Conservation (phyloP, 2,888 invertebrate species). For the Acleris cristana region DNA sequence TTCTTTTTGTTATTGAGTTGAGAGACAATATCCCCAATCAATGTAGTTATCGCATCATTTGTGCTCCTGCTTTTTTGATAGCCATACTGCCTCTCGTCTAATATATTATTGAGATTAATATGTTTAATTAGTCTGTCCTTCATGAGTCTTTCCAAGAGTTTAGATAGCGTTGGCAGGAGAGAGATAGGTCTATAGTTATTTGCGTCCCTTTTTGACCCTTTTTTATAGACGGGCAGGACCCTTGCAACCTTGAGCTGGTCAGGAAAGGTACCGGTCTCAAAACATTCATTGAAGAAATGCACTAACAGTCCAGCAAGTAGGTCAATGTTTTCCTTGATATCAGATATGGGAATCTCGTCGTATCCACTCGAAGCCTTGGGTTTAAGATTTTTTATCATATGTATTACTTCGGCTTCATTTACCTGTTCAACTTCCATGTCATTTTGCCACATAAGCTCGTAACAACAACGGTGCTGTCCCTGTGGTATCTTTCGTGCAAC, state of each 20-base stretch:
- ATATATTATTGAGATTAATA: too few species aligned
- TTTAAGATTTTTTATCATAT: background rate
- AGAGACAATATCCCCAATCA: too few species aligned
- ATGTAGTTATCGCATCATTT: too few species aligned
- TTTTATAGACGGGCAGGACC: background rate
- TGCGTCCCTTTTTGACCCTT: background rate
- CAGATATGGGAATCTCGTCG: background rate
- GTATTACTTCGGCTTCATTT: background rate
- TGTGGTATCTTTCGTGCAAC: too few species aligned
- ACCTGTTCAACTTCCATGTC: background rate
- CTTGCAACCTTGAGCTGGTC: background rate
- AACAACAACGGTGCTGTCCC: background rate
- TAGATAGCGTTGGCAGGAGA: background rate
- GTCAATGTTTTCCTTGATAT: constrained; percentile 1
- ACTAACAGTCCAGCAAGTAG: background rate
- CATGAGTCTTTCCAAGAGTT: background rate
- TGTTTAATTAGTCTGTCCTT: background rate
- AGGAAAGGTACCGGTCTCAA: background rate
- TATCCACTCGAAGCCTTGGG: background rate
- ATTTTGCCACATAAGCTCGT: background rate
- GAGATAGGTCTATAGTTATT: background rate
- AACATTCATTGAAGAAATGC: constrained; percentile 2
- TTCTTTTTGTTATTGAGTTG: too few species aligned
- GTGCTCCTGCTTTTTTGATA: too few species aligned
- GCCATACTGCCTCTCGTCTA: too few species aligned